Evolutionary conservation across 2,888 invertebrate genomes (phyloP).

Genomic region (Euproctis similis): DNA sequence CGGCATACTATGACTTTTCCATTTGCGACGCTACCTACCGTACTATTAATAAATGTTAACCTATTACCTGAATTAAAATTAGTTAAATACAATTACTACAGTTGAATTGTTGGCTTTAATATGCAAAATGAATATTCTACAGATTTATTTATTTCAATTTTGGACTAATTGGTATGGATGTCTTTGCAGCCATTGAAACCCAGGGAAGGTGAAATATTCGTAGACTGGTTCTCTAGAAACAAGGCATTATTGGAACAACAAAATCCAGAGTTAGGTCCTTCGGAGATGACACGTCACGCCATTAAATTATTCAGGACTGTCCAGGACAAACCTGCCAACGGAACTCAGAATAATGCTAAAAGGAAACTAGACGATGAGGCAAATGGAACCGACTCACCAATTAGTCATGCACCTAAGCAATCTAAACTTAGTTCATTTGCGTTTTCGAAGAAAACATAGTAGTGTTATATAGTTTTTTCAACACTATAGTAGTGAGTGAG

Average conservation of each 20-base stretch:
- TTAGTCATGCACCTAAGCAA: slow-evolving; percentile 55
- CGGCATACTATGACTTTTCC: too few relatives aligned
- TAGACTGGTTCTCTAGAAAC: slow-evolving; percentile 77
- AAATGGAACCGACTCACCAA: slow-evolving; percentile 30
- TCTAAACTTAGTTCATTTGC: slow-evolving; percentile 68
- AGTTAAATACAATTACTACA: too few relatives aligned
- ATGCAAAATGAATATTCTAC: too few relatives aligned
- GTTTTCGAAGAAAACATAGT: slow-evolving; percentile 51
- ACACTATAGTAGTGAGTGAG: too few relatives aligned
- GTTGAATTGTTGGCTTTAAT: too few relatives aligned
- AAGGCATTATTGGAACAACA: slow-evolving; percentile 72
- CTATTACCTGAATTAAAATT: too few relatives aligned
- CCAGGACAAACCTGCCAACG: slow-evolving; percentile 30
- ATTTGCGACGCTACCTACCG: too few relatives aligned
- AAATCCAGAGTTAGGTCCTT: slow-evolving; percentile 67
- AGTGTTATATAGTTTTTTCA: too few relatives aligned
- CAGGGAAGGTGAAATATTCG: slow-evolving; percentile 67
- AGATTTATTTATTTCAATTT: too few relatives aligned
- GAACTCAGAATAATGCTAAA: slow-evolving; percentile 39
- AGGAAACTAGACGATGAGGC: slow-evolving; percentile 52
- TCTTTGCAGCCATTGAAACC: slow-evolving; percentile 48
- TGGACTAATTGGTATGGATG: background rate
- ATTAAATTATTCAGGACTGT: slow-evolving; percentile 67
- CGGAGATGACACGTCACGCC: slow-evolving; percentile 75
- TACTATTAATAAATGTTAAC: too few relatives aligned